Percentiles rank a stretch among this genome's conserved stretches.
phyloP scores from a whole-genome alignment of 2,113 vertebrate species.

The Boulengeromyrus knoepffleri region DNA sequence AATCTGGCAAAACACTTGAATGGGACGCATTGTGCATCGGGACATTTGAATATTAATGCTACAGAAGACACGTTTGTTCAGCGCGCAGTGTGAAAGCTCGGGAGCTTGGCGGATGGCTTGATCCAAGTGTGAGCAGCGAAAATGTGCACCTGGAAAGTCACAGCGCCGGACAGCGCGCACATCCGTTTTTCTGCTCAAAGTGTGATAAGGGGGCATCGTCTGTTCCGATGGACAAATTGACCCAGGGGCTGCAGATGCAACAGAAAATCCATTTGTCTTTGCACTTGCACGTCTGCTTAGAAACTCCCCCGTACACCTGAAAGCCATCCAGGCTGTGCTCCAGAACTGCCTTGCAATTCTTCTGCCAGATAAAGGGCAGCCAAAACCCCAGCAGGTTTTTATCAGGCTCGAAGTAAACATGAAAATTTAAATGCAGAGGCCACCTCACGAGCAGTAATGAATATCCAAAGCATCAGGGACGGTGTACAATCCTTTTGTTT shows the following conservation, averaged over 20 bases:
- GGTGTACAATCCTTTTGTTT: not conserved
- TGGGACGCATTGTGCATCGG: constrained; percentile 42
- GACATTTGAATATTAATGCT: constrained; percentile 52
- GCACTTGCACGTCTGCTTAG: not conserved
- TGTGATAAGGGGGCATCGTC: not conserved
- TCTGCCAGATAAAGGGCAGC: not conserved
- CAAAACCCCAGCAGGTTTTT: not conserved
- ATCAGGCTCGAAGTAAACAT: not conserved
- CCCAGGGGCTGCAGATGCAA: not conserved
- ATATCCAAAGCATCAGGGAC: not conserved
- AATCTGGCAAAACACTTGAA: constrained; percentile 44
- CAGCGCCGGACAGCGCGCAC: not conserved
- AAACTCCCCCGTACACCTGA: not conserved
- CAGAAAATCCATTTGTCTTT: not conserved
- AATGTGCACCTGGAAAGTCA: not conserved
- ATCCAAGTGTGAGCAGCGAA: constrained; percentile 20
- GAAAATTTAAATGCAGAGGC: not conserved
- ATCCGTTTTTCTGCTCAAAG: not conserved
- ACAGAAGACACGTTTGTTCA: constrained; percentile 17
- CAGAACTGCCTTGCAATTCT: not conserved
- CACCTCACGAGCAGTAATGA: constrained; percentile 1
- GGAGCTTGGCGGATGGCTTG: not conserved
- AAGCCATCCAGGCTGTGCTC: not conserved
- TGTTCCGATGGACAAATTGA: not conserved
- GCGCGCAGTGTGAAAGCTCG: constrained; percentile 12